Evolutionary conservation across 2,797 vertebrate species (phyloP), one percentile per base, ranked within the genome.

Genomic region (Arnoldichthys spilopterus): DNA sequence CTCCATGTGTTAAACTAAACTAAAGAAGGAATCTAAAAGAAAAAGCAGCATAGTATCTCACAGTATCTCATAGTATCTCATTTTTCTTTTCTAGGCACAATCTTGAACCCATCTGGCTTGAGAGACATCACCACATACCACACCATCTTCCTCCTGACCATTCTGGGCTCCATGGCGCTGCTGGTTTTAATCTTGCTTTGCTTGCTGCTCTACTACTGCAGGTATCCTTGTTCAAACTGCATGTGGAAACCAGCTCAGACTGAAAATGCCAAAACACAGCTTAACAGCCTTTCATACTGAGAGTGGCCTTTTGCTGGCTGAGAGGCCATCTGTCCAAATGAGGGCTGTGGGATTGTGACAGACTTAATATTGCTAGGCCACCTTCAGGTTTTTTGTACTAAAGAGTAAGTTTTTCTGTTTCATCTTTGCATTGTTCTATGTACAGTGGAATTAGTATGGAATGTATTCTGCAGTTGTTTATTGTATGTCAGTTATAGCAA

Each of bases 71-170:
- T 67, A 58, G 24, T 40, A 30, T 24, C n/a, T 34, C 26, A 6
- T 75, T 73, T 56, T 49, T 76, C 12, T 76, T n/a, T 80, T 76
- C 8, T 72, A 88, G 86, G 82, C 45, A 78, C 76, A 49, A 74
- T 71, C 15, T 47, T 88, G 68, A 86, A 84, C 67, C 86, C 91
- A 0, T 88, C 91, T 0, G 93, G 94, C 12, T 88, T 95, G 68
- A 90, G 91, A 20, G 95, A 95, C 86, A 93, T 96, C 28, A 91
- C 92, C 82, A 93, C 92, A n/a, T 96, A 96, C 88, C 94, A 96
- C 87, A 96, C 95, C 80, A 93, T 96, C 89, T 95, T 96, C 88
- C 92, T 96, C 80, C 93, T 96, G 76, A 92, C 94, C 77, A 96
- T 96, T 84, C 88, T 96, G 86, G 94, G 94, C 0, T 94, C 94